Percentiles rank a stretch among this genome's conserved stretches.
phyloP scores from a whole-genome alignment of 2,797 vertebrate genomes.

The Chaenodraco wilsoni region DNA sequence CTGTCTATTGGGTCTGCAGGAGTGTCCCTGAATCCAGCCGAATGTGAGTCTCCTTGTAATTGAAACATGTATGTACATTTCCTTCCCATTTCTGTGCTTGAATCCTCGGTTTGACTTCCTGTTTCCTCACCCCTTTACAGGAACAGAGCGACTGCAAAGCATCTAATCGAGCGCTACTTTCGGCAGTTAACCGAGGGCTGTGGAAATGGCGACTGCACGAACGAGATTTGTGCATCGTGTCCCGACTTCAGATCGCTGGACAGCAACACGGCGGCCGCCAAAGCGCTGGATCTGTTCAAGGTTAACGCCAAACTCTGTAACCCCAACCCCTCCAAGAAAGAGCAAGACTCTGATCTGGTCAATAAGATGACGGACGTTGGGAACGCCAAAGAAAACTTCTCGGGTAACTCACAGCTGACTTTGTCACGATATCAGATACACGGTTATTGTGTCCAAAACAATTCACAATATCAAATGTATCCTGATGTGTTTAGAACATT shows the following conservation, averaged over 20 bases:
- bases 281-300: conserved; percentile 98
- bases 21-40: conserved; percentile 93
- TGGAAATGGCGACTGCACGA: conserved; percentile 99
- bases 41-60: conserved; percentile 89
- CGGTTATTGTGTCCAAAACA: too few relatives aligned
- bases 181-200: conserved; percentile 99
- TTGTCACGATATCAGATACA: too few relatives aligned
- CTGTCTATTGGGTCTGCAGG: conserved; percentile 72
- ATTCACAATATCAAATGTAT: too few relatives aligned
- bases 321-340: conserved; percentile 94
- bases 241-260: conserved; percentile 94
- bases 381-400: conserved; percentile 88
- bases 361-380: conserved; percentile 86
- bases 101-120: conserved; percentile 73
- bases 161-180: conserved; percentile 99
- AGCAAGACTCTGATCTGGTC: conserved; percentile 89
- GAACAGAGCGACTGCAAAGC: conserved; percentile 99
- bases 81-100: background rate
- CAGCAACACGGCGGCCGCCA: conserved; percentile 97
- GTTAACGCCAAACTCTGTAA: conserved; percentile 98
- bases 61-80: conserved; percentile 13
- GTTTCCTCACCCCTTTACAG: conserved; percentile 88
- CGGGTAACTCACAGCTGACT: conserved; percentile 84
- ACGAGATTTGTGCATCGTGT: conserved; percentile 97
- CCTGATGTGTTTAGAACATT: too few relatives aligned